Base-by-base conservation (phyloP, 2,888 invertebrate species). In the Erebia epiphron region DNA sequence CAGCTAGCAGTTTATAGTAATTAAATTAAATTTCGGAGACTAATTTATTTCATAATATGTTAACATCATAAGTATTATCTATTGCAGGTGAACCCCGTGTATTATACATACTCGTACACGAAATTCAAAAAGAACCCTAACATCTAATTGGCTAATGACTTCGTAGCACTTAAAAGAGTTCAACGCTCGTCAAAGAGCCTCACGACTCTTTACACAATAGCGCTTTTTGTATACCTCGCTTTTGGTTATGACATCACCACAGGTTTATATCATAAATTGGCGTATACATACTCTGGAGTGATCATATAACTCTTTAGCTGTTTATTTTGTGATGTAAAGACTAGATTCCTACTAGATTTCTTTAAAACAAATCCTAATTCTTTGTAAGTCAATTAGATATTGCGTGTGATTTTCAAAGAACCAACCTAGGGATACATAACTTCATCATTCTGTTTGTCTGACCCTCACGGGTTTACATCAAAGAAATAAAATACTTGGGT, bases 231-330 rank as follows among this genome's bases (percentile, higher is more conserved):
- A 86, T 85, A 83, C 83, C 85, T 87, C 83, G 80, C 79, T 89
- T 91, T 91, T 86, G 87, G 90, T 84, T 89, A 92, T 93, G 92
- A 93, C 92, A 92, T 93, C 92, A 93, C 80, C 87, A 73, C 68
- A 21, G 63, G 67, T 61, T 64, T 63, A 71, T 71, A 70, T 68
- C 68, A 70, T 74, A 70, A 68, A 18, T 67, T 56, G 56, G 46
- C 66, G 46, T 72, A 70, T 61, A 35, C 35, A 69, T 74, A 73
- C 71, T 64, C 46, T 58, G 65, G 56, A 9, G 56, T 13, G 46
- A 71, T 73, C 64, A 68, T 62, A 66, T 65, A 67, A 69, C n/a
- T n/a, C n/a, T 26, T 4, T 26, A 35, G 43, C 35, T 54, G 11
- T 16, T 46, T 46, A 49, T 8, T 8, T 13, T n/a, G 11, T n/a